Conservation (phyloP, 2,888 invertebrate genomes). For the Erebia aethiops region DNA sequence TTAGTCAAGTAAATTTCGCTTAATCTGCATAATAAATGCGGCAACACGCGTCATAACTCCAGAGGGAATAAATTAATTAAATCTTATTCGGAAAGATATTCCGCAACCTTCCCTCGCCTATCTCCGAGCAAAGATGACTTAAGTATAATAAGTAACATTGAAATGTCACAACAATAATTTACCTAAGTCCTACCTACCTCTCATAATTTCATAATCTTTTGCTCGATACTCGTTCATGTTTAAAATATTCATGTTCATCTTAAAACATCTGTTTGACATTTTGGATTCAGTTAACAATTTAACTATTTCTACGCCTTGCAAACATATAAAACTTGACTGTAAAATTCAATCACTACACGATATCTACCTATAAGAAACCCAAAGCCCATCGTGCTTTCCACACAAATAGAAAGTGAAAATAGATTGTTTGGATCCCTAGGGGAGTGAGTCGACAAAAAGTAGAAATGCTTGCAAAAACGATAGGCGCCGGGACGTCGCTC, state of each 20-base stretch:
- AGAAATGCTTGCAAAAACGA: constrained; percentile 51
- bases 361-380: not conserved
- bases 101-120: constrained; percentile 6
- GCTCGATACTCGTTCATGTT: not conserved
- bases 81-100: constrained; percentile 33
- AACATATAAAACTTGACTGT: no score
- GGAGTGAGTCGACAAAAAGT: constrained; percentile 50
- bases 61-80: constrained; percentile 69
- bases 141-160: not conserved
- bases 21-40: constrained; percentile 73
- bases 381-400: constrained; percentile 24
- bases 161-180: constrained; percentile 4
- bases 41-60: constrained; percentile 70
- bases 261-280: no score
- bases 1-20: constrained; percentile 45
- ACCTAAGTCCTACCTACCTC: not conserved
- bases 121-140: constrained; percentile 14
- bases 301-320: not conserved
- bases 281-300: not conserved
- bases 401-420: constrained; percentile 52
- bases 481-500: constrained; percentile 70
- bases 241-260: no score
- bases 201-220: constrained; percentile 4
- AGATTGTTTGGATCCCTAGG: constrained; percentile 52
- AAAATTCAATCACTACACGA: no score